Base-by-base conservation (phyloP, 2,888 invertebrate genomes). In the Itoplectis maculator region DNA sequence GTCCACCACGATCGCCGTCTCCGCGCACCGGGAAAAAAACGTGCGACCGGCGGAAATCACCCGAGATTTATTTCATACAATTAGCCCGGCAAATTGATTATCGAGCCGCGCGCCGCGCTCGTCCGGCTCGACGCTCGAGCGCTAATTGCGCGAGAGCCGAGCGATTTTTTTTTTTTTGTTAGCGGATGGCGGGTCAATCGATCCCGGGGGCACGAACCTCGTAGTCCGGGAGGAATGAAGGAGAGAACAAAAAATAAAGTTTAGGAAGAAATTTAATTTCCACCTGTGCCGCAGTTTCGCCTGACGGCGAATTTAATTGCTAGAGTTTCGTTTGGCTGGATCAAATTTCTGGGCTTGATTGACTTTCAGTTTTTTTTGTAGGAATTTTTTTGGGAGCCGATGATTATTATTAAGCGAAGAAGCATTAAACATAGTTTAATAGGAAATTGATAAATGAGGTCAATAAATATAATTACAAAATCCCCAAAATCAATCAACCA, bases 1-100 rank as follows among this genome's bases (percentile, higher is more conserved):
- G 1, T 9, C 11, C 9, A 1, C 23, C 13, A 20, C 40, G 13
- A 20, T 45, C 42, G 42, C 20, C 42, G 20, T 18, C 29, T 29
- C 29, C 29, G 29, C 29, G 20, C n/a, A 40, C 63, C 11, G 6
- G 18, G 4, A 9, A 42, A 29, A 29, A 3, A 2, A 63, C 63
- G 0, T 42, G 9, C n/a, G 35, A 54, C 20, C 20, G 1, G 20
- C 8, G 1, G 51, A 11, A 54, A 23, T 11, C 11, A 54, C 8
- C 7, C 5, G 20, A 54, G 54, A 54, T 37, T 7, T 59, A 37
- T 59, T 59, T 59, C 37, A 15, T n/a, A n/a, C 15, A 59, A 59
- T 59, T 59, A 7, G 6, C 0, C 7, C 29, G n/a, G 15, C 29
- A 37, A 37, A 59, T 59, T 59, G 15, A 59, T 37, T 59, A 59